These are phyloP conservation scores for Brachionus rotundiformis DNA, from an alignment of 1,140 invertebrate genomes.

Conservation along the genomic window DNA sequence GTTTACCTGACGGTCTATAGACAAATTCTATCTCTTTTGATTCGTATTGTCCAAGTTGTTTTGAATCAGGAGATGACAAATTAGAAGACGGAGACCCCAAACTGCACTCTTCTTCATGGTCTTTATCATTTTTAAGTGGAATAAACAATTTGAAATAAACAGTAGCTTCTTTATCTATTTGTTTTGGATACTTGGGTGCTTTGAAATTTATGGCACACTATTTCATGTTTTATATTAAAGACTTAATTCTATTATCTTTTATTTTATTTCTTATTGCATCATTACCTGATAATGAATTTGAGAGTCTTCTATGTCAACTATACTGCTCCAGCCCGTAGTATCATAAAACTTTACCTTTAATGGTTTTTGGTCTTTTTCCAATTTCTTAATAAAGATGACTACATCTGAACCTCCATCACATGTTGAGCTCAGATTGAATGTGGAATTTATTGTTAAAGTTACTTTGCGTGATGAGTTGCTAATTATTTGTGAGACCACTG, in stretches of 20 bases:
- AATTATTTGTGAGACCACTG: background rate
- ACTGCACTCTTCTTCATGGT: background rate
- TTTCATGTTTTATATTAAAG: no score
- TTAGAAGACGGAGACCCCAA: background rate
- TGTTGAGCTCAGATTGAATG: background rate
- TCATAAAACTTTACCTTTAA: constrained; percentile 21
- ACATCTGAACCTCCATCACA: background rate
- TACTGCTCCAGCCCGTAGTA: background rate
- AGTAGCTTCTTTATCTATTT: background rate
- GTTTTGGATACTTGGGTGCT: constrained; percentile 8
- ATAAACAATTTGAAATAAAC: constrained; percentile 29
- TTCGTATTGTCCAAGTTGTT: constrained; percentile 4
- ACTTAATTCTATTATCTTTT: background rate
- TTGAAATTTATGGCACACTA: background rate
- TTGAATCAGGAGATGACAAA: background rate
- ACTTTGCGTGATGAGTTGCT: constrained; percentile 20
- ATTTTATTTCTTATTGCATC: background rate
- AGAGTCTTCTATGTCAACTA: background rate
- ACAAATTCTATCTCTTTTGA: background rate
- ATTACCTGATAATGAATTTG: constrained; percentile 40
- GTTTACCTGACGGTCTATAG: background rate
- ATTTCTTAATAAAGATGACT: constrained; percentile 14
- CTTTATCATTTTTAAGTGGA: constrained; percentile 4
- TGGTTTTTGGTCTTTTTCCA: constrained; percentile 33
- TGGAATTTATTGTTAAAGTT: background rate